phyloP scores from a whole-genome alignment of 1,140 invertebrate species.

The Drosophila sp. region DNA sequence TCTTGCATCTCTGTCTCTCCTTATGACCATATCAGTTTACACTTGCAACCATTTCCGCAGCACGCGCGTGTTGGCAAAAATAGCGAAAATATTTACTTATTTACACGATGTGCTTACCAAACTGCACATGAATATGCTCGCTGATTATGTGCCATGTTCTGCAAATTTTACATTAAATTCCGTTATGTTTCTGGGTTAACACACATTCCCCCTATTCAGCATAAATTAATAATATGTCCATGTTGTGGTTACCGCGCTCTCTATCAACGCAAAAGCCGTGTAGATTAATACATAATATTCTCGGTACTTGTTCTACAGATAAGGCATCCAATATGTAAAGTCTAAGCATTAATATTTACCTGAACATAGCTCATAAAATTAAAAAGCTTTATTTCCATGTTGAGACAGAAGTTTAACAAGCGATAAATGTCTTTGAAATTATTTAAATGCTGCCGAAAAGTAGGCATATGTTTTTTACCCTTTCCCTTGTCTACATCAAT shows the following conservation, averaged over 20 bases:
- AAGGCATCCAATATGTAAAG: too few relatives aligned
- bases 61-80: constrained; percentile 28
- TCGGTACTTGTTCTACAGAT: too few relatives aligned
- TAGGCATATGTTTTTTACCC: too few relatives aligned
- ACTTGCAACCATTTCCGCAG: constrained; percentile 32
- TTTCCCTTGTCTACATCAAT: too few relatives aligned
- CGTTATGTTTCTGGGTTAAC: constrained; percentile 11
- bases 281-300: background rate
- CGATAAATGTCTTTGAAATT: too few relatives aligned
- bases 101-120: constrained; percentile 47
- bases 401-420: too few relatives aligned
- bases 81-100: constrained; percentile 53
- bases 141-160: constrained; percentile 41
- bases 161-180: constrained; percentile 42
- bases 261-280: background rate
- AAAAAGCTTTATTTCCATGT: too few relatives aligned
- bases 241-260: background rate
- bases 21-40: constrained; percentile 28
- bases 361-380: too few relatives aligned
- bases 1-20: background rate
- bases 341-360: too few relatives aligned
- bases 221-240: background rate
- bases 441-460: too few relatives aligned
- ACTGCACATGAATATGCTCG: constrained; percentile 27
- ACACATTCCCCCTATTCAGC: background rate